Evolutionary conservation across 2,797 vertebrate genomes (phyloP).

Genomic region (Alca torda): DNA sequence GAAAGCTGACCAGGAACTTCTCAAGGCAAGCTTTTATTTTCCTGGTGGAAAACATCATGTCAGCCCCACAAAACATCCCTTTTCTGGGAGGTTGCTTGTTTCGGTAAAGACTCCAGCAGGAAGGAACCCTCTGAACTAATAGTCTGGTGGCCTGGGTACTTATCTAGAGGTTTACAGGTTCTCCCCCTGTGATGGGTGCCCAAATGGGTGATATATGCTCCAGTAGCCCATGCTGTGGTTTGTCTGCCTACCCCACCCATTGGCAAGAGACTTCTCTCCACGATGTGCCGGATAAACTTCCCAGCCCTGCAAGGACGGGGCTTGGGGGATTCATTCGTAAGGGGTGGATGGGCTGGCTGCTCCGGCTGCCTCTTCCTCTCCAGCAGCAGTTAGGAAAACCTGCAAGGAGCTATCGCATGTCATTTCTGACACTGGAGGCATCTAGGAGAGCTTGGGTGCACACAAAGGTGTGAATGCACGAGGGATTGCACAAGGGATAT

Average conservation of each 20-base stretch:
- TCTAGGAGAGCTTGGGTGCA: not conserved
- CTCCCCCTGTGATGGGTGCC: not conserved
- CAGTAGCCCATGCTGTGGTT: not conserved
- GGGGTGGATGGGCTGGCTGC: not conserved
- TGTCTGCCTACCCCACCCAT: not conserved
- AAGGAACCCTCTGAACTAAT: not conserved
- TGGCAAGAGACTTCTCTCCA: not conserved
- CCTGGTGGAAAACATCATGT: not conserved
- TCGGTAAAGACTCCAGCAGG: not conserved
- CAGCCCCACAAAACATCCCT: not conserved
- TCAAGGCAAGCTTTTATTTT: not conserved
- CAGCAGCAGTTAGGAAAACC: not conserved
- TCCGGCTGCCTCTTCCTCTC: not conserved
- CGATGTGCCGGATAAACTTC: not conserved
- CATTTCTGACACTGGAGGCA: not conserved
- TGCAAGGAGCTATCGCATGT: not conserved
- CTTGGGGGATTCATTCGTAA: not conserved
- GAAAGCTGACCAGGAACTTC: not conserved
- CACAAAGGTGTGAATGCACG: fast-evolving
- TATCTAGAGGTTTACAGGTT: not conserved
- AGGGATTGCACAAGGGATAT: not conserved
- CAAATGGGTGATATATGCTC: fast-evolving
- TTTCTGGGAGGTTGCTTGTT: not conserved
- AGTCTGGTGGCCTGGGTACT: not conserved
- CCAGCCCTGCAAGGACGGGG: not conserved